A percentile compares a stretch with the other conserved stretches of the same genome.
Evolutionary conservation across 2,113 vertebrate genomes (phyloP).

Genomic region (Heterotilapia buettikoferi): DNA sequence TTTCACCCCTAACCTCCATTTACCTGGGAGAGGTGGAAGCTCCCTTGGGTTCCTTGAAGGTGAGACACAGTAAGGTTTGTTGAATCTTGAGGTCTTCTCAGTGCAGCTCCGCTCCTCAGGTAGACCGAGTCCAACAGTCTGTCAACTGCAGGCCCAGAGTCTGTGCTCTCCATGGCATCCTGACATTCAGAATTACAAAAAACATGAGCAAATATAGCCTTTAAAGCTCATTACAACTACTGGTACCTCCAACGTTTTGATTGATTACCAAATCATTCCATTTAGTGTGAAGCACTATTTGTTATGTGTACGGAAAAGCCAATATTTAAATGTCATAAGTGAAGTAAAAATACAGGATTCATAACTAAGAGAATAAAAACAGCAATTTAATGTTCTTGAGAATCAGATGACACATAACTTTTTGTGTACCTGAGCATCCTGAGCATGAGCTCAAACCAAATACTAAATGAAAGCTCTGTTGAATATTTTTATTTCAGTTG

Average conservation of each 20-base stretch:
- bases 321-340: background rate
- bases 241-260: background rate
- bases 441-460: background rate
- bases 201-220: background rate
- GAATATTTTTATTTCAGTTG: background rate
- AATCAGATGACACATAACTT: background rate
- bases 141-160: background rate
- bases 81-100: slow-evolving; percentile 32
- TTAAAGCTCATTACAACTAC: background rate
- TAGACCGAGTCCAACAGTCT: slow-evolving; percentile 56
- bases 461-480: background rate
- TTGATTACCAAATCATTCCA: background rate
- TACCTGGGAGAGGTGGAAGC: slow-evolving; percentile 58
- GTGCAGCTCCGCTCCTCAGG: slow-evolving; percentile 47
- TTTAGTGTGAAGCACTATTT: background rate
- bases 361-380: background rate
- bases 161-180: slow-evolving; percentile 55
- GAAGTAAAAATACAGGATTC: background rate
- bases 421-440: background rate
- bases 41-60: slow-evolving; percentile 47
- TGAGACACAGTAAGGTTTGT: background rate
- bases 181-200: slow-evolving; percentile 19
- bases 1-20: background rate
- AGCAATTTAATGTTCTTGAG: background rate
- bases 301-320: background rate